These are phyloP conservation scores for Panulirus ornatus DNA, from an alignment of 1,140 invertebrate genomes.

Conservation along the genomic window DNA sequence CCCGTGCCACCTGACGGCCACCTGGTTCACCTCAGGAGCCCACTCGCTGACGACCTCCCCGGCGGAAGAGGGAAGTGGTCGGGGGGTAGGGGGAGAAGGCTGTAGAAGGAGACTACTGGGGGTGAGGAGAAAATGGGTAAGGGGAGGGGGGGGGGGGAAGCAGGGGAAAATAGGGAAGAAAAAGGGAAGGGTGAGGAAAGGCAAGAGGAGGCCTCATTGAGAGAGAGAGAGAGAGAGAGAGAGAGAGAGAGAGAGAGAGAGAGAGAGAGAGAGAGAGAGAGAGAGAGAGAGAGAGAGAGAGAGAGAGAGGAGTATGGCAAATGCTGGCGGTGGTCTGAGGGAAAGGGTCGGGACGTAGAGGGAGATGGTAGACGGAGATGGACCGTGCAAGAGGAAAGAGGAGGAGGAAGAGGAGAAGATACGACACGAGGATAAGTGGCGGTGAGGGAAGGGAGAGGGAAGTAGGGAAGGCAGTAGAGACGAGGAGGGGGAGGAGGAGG, in stretches of 20 bases:
- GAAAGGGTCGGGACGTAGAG: not conserved
- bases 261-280: not conserved
- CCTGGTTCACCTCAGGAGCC: too few species aligned
- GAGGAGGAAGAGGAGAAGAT: not conserved
- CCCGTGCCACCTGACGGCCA: too few species aligned
- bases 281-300: not conserved
- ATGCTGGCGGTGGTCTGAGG: not conserved
- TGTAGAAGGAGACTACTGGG: not conserved
- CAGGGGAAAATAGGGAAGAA: not conserved
- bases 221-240: slow-evolving; percentile 1
- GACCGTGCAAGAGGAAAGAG: not conserved
- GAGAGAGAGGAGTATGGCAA: too few species aligned
- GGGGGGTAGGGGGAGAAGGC: not conserved
- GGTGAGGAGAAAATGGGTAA: not conserved
- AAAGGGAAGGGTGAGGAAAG: not conserved
- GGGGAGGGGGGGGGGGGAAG: not conserved
- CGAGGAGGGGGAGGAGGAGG: not conserved
- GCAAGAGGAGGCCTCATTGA: not conserved
- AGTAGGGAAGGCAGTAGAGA: not conserved
- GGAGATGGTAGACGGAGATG: not conserved
- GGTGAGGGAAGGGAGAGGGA: not conserved
- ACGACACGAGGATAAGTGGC: too few species aligned
- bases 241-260: not conserved
- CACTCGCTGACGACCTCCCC: too few species aligned
- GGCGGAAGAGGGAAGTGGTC: too few species aligned